A percentile compares a stretch with the other conserved stretches of the same genome.
Conservation (phyloP, 1,140 invertebrate species). For the Trichonephila clavipes region DNA sequence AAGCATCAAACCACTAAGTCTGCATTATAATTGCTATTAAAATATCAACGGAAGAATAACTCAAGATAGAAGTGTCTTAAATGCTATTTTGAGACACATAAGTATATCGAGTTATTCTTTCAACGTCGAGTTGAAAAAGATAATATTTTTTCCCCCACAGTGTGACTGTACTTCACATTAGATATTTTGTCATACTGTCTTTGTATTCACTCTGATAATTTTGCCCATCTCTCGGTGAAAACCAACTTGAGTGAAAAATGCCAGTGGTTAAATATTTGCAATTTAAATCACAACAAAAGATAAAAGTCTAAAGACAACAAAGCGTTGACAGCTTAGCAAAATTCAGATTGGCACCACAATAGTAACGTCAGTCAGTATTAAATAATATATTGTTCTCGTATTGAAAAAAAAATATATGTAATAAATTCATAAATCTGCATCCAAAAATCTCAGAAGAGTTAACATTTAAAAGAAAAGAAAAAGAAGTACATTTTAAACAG, state of each 20-base stretch:
- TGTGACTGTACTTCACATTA: conserved; percentile 36
- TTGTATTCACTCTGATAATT: conserved; percentile 29
- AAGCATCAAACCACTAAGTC: too few species aligned
- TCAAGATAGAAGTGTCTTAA: neutral
- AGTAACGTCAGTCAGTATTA: conserved; percentile 44
- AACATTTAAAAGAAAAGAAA: neutral
- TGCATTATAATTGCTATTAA: too few species aligned
- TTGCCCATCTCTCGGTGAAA: neutral
- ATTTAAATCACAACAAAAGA: conserved; percentile 57
- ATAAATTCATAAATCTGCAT: conserved; percentile 2
- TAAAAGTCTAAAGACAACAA: conserved; percentile 26
- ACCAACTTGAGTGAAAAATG: conserved; percentile 26
- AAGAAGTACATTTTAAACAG: neutral
- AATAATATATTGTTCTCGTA: conserved; percentile 22
- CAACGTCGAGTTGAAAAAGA: neutral
- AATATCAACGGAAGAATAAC: neutral
- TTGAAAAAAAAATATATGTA: neutral
- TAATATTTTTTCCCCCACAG: neutral
- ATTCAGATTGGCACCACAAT: conserved; percentile 48
- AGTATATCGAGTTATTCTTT: neutral
- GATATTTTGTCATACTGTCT: neutral
- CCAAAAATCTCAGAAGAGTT: neutral
- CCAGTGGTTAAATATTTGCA: conserved; percentile 60
- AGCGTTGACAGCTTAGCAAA: conserved; percentile 36
- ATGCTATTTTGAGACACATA: neutral